phyloP scores from a whole-genome alignment of 1,140 invertebrate genomes.

The Brachionus koreanus region DNA sequence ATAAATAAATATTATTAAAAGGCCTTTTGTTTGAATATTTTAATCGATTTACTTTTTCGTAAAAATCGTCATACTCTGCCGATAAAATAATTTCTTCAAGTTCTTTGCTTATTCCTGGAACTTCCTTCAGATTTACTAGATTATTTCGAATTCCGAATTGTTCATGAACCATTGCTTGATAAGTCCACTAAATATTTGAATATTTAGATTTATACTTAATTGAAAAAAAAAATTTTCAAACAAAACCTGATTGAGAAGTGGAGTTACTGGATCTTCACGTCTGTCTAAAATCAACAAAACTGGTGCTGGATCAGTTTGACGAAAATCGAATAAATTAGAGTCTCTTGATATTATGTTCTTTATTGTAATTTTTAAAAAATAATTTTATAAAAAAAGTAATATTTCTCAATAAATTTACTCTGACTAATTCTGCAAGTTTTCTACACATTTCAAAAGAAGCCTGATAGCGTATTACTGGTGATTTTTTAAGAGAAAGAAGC shows the following conservation, averaged over 20 bases:
- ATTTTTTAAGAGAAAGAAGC: conserved; percentile 83
- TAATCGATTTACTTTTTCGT: conserved; percentile 69
- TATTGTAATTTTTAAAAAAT: not conserved
- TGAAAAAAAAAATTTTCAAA: too few species aligned
- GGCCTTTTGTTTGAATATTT: not conserved
- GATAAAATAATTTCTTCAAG: conserved; percentile 80
- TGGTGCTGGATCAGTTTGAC: conserved; percentile 66
- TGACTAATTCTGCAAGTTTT: conserved; percentile 69
- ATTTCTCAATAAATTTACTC: conserved; percentile 52
- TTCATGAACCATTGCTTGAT: conserved; percentile 99
- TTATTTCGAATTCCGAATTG: conserved; percentile 89
- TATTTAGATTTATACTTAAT: not conserved
- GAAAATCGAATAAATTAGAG: conserved; percentile 77
- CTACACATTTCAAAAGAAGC: conserved; percentile 78
- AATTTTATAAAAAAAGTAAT: too few species aligned
- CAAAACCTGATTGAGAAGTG: conserved; percentile 86
- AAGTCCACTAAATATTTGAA: conserved; percentile 77
- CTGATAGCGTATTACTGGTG: conserved; percentile 85
- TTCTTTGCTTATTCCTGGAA: conserved; percentile 72
- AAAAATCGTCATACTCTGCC: conserved; percentile 94
- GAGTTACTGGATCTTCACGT: conserved; percentile 88
- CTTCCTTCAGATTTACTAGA: conserved; percentile 75
- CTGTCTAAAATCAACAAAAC: conserved; percentile 78
- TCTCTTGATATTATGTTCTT: conserved; percentile 78
- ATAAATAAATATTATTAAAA: conserved; percentile 31